Conservation (phyloP, 2,113 vertebrate genomes). For the Hippolais icterina region DNA sequence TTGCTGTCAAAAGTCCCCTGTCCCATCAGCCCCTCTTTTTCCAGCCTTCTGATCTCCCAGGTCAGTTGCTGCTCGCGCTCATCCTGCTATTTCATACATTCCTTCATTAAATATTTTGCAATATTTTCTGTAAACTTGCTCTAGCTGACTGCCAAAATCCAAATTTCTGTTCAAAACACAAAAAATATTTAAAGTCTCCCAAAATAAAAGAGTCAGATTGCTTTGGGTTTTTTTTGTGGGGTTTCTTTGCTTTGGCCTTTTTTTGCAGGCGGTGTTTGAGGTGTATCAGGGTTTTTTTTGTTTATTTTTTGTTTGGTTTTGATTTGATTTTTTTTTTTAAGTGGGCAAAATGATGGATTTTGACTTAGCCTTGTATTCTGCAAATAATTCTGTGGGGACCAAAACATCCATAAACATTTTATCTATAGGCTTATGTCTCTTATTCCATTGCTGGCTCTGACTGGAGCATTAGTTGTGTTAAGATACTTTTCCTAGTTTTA, state of each 20-base stretch:
- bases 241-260: not conserved
- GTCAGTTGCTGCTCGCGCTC: not conserved
- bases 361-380: not conserved
- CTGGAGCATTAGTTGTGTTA: not conserved
- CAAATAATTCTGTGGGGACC: not conserved
- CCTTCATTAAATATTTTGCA: not conserved
- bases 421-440: not conserved
- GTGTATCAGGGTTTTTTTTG: not conserved
- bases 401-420: not conserved
- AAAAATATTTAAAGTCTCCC: not conserved
- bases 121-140: not conserved
- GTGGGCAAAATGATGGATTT: not conserved
- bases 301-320: not conserved
- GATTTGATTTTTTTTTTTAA: not conserved
- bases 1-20: not conserved
- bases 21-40: not conserved
- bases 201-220: not conserved
- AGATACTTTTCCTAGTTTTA: not conserved
- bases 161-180: not conserved
- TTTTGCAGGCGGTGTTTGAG: no score
- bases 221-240: accelerated
- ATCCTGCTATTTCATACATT: not conserved
- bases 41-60: not conserved
- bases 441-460: not conserved
- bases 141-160: not conserved